phyloP scores from a whole-genome alignment of 2,113 vertebrate genomes.

The Solea senegalensis region DNA sequence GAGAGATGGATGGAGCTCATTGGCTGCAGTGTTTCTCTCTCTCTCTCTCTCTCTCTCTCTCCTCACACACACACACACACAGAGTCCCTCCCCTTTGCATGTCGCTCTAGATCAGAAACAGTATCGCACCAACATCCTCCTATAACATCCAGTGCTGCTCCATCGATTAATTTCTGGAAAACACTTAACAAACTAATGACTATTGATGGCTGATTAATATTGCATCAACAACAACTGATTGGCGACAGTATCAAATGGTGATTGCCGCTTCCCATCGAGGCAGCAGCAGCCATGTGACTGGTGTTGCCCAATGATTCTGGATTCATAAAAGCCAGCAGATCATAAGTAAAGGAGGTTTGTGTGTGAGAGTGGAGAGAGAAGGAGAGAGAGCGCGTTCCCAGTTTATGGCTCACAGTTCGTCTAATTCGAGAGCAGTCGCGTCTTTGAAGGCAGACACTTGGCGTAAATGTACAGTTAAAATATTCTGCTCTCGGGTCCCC shows the following conservation, averaged over 20 bases:
- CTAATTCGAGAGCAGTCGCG: conserved; percentile 92
- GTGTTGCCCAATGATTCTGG: conserved; percentile 59
- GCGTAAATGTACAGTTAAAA: conserved; percentile 99
- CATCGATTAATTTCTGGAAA: conserved; percentile 86
- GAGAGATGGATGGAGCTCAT: conserved; percentile 33
- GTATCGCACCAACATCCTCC: conserved; percentile 54
- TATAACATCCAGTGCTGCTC: conserved; percentile 50
- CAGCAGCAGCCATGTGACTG: conserved; percentile 30
- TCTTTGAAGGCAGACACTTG: conserved; percentile 98
- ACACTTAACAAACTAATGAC: conserved; percentile 88
- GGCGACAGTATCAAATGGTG: conserved; percentile 67
- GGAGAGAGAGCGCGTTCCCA: conserved; percentile 55
- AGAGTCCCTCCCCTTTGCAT: conserved; percentile 9
- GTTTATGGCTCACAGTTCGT: conserved; percentile 88
- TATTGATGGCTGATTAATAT: conserved; percentile 86
- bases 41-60: not conserved
- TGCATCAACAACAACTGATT: conserved; percentile 85
- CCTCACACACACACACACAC: too few relatives aligned
- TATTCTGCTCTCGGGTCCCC: conserved; percentile 94
- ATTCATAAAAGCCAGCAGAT: conserved; percentile 54
- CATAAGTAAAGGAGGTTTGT: conserved; percentile 67
- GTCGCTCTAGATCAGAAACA: conserved; percentile 55
- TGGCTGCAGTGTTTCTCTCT: conserved; percentile 39
- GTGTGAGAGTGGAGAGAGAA: conserved; percentile 38
- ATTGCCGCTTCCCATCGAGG: conserved; percentile 54